Evolutionary conservation across 2,797 vertebrate species (phyloP), one percentile per base, ranked within the genome.

Genomic region (Gila robusta): DNA sequence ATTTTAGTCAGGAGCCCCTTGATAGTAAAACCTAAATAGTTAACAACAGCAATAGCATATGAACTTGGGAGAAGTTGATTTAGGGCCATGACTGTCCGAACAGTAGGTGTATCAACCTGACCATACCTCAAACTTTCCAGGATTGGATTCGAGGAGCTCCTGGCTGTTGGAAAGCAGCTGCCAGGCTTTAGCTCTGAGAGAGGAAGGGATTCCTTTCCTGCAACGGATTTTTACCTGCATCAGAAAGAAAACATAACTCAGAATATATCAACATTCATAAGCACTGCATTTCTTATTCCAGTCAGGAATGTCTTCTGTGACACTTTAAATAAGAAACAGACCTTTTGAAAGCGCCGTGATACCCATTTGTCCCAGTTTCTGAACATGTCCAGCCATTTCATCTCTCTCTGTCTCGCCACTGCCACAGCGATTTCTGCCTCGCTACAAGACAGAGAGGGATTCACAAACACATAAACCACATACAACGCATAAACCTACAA

Each of bases 361-460:
- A 97, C 70, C 97, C 97, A 98, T 84, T 98, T 98, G 91, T 98
- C 97, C 97, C 97, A 98, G 91, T 96, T 93, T 90, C 86, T 90
- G 92, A 98, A 97, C 97, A 98, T 98, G 41, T 98, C 97, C 52
- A 98, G 90, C 97, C 97, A 98, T 83, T 98, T 98, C 89, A 98
- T 94, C 91, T 98, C 97, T 88, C 97, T 93, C 94, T 98, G 97
- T 28, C 97, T 93, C 44, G 97, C 95, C 84, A 98, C 97, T 62
- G 98, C 97, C 89, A 98, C 93, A 90, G 94, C 89, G 85, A 92
- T 1, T 9, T 96, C 93, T 66, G 91, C 94, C 41, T 97, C 96
- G 59, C 97, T 98, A 94, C 3, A 88, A 92, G 4, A 72, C 6
- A 86, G 17, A 77, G 19, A 71, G 39, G 41, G 6, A 80, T 59